These are phyloP conservation scores for Acrocera orbiculus DNA, from an alignment of 2,888 invertebrate species.

Conservation along the genomic window DNA sequence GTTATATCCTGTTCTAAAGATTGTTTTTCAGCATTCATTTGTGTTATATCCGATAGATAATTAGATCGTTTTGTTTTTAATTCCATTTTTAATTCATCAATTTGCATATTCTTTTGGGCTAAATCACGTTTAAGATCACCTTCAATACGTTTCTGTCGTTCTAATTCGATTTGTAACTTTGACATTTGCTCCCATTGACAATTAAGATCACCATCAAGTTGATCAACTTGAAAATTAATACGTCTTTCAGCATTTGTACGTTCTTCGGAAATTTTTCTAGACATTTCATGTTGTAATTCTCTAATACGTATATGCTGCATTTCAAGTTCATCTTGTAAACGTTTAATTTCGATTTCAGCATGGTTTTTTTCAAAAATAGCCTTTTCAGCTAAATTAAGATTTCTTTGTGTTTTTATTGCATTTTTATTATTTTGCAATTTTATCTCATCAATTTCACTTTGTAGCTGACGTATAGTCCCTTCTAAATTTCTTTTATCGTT, in stretches of 20 bases:
- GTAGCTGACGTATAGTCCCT: constrained; percentile 48
- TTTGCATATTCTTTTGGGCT: constrained; percentile 51
- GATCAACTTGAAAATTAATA: constrained; percentile 58
- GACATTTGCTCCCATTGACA: constrained; percentile 66
- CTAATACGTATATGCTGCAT: constrained; percentile 57
- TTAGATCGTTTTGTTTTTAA: constrained; percentile 50
- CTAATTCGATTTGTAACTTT: constrained; percentile 58
- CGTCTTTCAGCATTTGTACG: constrained; percentile 53
- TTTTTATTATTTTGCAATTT: constrained; percentile 45
- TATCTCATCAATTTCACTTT: constrained; percentile 42
- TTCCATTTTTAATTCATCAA: constrained; percentile 66
- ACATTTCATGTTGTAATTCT: constrained; percentile 58
- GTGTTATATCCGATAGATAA: constrained; percentile 59
- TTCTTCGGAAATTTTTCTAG: constrained; percentile 51
- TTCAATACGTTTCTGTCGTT: constrained; percentile 61
- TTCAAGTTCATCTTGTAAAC: constrained; percentile 59
- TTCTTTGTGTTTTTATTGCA: constrained; percentile 44
- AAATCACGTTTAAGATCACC: constrained; percentile 59
- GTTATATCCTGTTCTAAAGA: constrained; percentile 65
- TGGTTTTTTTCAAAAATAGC: constrained; percentile 61
- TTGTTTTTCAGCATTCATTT: constrained; percentile 59
- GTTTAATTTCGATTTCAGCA: constrained; percentile 54
- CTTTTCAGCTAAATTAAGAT: constrained; percentile 59
- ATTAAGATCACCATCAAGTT: constrained; percentile 58
- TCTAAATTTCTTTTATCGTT: constrained; percentile 52